Base-by-base conservation (phyloP, 1,140 invertebrate genomes). In the Colletes latitarsis region DNA sequence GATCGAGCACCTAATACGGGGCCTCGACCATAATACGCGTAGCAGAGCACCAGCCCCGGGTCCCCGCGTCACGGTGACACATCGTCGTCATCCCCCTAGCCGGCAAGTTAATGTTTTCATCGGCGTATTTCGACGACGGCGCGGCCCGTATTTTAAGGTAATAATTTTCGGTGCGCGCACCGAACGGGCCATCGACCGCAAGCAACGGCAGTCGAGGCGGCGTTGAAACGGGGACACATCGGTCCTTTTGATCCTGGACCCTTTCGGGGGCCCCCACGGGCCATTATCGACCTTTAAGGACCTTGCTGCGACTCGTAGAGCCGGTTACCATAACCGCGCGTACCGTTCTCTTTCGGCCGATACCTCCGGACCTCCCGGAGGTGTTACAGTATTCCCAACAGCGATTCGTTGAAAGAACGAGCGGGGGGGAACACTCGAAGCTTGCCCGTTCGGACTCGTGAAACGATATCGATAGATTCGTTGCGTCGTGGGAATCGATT, bases 231-330 rank as follows among this genome's bases (percentile, higher is more conserved):
- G 88, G 88, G 90, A 88, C 89, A 88, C 89, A 89, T 89, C 90
- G 88, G 80, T 87, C 84, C 85, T 81, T 85, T 89, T 90, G 88
- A 82, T 90, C 88, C 86, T 81, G 82, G 83, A 58, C 77, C 81
- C 81, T 80, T 76, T 67, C 63, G 60, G 82, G 43, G 80, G 81
- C 77, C 87, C 77, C 77, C 60, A 76, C 78, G 82, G 82, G 83
- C 90, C 82, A 91, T 91, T 91, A 91, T 90, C 90, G 90, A 90
- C 89, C 90, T 91, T 90, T 89, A 90, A 91, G 89, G 89, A 90
- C 90, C 90, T 91, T 90, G 89, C 89, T 86, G 89, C 90, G 88
- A 87, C 89, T 90, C 86, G 89, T 84, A 88, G 84, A 85, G 88
- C 89, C 89, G 85, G 84, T 87, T 85, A 86, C 87, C 84, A 87